Conservation (phyloP, 2,113 vertebrate genomes). For the Delphinapterus leucas region DNA sequence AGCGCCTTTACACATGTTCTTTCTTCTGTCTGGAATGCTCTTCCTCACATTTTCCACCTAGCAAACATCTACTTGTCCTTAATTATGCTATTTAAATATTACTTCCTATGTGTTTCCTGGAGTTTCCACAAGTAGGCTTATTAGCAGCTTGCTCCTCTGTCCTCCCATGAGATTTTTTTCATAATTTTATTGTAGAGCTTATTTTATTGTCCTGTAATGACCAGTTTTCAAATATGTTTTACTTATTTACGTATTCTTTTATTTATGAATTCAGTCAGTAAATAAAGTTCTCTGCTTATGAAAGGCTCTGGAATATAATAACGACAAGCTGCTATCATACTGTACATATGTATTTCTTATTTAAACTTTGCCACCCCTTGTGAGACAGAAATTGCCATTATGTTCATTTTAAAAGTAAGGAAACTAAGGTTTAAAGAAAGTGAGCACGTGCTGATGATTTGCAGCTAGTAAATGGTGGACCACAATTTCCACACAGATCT, state of each 20-base stretch:
- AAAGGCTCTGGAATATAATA: background rate
- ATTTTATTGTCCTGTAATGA: background rate
- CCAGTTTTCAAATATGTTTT: background rate
- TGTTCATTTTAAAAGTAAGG: background rate
- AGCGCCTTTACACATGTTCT: background rate
- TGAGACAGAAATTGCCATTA: background rate
- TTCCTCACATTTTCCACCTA: background rate
- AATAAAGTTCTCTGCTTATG: background rate
- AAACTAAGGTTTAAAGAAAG: background rate
- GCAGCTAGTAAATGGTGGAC: background rate
- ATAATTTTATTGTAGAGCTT: background rate
- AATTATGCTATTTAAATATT: background rate
- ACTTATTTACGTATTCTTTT: background rate
- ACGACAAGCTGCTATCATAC: background rate
- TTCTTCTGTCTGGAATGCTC: background rate
- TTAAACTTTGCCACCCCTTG: background rate
- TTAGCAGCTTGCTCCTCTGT: background rate
- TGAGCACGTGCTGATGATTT: background rate
- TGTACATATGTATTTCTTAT: background rate
- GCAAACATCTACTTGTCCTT: background rate
- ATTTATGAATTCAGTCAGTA: background rate
- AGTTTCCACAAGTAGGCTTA: background rate
- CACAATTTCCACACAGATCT: background rate
- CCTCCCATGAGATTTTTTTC: background rate
- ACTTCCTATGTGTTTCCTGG: background rate